Conservation (phyloP, 1,140 invertebrate species). For the Cyclina sinensis region DNA sequence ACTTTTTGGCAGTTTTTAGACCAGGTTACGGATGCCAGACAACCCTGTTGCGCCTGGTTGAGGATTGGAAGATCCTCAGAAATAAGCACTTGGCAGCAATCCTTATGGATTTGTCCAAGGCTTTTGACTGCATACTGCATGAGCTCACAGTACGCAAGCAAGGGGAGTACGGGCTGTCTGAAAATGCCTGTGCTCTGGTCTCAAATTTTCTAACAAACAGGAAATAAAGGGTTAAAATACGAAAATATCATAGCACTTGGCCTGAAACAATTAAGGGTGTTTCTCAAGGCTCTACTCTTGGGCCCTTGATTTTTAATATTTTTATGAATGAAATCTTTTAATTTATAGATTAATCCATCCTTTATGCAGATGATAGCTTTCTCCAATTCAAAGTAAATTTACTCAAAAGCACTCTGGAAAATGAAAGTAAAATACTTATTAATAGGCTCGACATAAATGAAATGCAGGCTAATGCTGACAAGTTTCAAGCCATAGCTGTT, state of each 20-base stretch:
- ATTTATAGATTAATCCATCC: neutral
- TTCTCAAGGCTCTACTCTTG: constrained; percentile 40
- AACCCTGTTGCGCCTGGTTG: too few species aligned
- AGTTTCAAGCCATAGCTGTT: too few species aligned
- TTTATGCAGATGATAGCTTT: too few species aligned
- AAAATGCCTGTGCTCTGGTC: neutral
- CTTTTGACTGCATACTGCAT: constrained; percentile 2
- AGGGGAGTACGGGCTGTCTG: neutral
- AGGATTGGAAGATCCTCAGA: neutral
- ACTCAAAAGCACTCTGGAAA: neutral
- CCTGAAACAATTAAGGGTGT: neutral
- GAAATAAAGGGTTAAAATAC: constrained; percentile 14
- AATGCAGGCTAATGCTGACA: neutral
- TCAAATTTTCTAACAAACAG: constrained; percentile 1
- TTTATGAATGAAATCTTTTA: constrained; percentile 53
- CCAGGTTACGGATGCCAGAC: neutral
- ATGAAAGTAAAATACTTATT: neutral
- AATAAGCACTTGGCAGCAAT: neutral
- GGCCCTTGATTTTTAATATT: constrained; percentile 36
- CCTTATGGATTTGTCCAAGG: constrained; percentile 11
- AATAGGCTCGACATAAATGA: constrained; percentile 2
- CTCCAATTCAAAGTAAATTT: too few species aligned
- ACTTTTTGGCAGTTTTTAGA: neutral
- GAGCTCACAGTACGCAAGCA: neutral
- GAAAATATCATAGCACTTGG: neutral